Evolutionary conservation across 2,888 invertebrate species (phyloP), one percentile per base, ranked within the genome.

Genomic region (Athripsodes cinereus): DNA sequence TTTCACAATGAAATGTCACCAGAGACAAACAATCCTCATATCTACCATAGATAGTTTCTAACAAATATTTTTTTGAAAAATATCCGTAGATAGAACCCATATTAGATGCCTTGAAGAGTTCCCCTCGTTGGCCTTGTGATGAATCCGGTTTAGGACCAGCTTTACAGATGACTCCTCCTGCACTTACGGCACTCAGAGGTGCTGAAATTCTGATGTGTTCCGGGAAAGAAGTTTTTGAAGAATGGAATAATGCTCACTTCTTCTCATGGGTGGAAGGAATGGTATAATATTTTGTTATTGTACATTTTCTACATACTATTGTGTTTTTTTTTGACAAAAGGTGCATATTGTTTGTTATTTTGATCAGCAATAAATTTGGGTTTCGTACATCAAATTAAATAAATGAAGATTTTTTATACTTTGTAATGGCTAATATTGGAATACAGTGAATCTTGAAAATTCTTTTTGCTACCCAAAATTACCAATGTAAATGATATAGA

Each of bases 91-190:
- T 79, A 62, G 69, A 70, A 8, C 68, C 73, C 61, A 69, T 82
- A 62, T 72, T 76, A 48, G 65, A 72, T 0, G 65, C 80, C 19
- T 65, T 77, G 62, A 74, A 75, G 62, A 68, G 70, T 0, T 71
- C 74, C 0, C 68, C 71, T 0, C 65, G 72, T 0, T 82, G 82
- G 82, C 82, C 82, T 0, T 82, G 82, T 60, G 69, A 76, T 6
- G 64, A 66, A 1, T 67, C 68, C 35, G 76, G 80, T 55, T 52
- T 78, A 10, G 70, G 76, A 0, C 67, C 68, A 1, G 63, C 74
- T 8, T 63, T 81, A 20, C 66, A 70, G 11, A 66, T 69, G 1
- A 66, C 69, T 22, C 62, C 62, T n/a, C 69, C 68, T 11, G 71
- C 67, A 1, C 69, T 67, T n/a, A 67, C 67, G 2, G 74, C 80